phyloP scores from a whole-genome alignment of 2,797 vertebrate genomes.

The Manis pentadactyla region DNA sequence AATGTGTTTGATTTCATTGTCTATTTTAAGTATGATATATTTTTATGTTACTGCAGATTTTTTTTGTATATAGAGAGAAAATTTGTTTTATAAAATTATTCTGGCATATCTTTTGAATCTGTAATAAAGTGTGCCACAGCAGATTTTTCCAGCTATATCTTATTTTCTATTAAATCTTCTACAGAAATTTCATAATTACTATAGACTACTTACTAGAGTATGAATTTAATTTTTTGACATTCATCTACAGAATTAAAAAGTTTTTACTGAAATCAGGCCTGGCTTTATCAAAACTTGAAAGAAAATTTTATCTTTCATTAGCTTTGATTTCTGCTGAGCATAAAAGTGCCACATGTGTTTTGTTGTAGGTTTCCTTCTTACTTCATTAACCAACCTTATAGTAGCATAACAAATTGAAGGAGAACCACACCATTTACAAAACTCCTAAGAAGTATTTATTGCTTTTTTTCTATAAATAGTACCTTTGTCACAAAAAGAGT shows the following conservation, averaged over 20 bases:
- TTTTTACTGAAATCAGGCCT: conserved; percentile 6
- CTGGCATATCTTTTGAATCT: background rate
- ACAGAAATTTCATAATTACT: conserved; percentile 9
- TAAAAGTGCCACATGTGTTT: background rate
- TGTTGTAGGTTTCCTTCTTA: conserved; percentile 21
- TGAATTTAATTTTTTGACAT: conserved; percentile 17
- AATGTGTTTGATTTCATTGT: background rate
- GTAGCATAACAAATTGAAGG: background rate
- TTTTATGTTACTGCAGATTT: background rate
- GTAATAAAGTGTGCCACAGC: background rate
- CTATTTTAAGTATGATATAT: background rate
- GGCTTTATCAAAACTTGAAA: background rate
- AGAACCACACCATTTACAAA: background rate
- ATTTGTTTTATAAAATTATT: conserved; percentile 18
- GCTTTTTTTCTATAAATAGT: background rate
- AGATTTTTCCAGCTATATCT: background rate
- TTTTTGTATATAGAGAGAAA: conserved; percentile 33
- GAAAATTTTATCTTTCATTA: conserved; percentile 13
- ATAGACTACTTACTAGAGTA: background rate
- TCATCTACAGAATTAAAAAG: background rate
- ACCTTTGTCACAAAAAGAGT: background rate
- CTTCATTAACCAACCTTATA: background rate
- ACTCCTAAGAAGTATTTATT: conserved; percentile 3
- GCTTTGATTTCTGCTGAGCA: background rate
- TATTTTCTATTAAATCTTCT: conserved; percentile 16